Evolutionary conservation across 1,140 invertebrate species (phyloP).

Genomic region (Bombus sylvicola): DNA sequence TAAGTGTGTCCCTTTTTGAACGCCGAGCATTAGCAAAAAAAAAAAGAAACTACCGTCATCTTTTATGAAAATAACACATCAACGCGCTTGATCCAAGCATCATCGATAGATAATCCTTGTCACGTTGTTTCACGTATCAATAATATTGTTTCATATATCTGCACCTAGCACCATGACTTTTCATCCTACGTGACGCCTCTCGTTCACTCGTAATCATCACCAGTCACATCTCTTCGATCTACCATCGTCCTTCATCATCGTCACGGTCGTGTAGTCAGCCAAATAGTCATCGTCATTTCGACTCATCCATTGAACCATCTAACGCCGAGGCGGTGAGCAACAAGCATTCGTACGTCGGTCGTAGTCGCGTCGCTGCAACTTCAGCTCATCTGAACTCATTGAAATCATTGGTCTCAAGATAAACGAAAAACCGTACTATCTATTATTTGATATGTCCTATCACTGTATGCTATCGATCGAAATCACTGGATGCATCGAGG

Average conservation of each 20-base stretch:
- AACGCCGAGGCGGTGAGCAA: slow-evolving; percentile 1
- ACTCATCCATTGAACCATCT: slow-evolving; percentile 21
- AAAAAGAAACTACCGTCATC: neutral
- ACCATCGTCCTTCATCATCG: slow-evolving; percentile 29
- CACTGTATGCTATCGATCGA: neutral
- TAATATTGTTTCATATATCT: slow-evolving; percentile 26
- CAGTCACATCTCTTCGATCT: slow-evolving; percentile 21
- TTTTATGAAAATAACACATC: neutral
- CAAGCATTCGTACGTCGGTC: slow-evolving; percentile 14
- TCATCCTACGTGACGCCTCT: slow-evolving; percentile 13
- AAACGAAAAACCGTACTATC: neutral
- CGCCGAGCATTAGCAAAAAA: neutral
- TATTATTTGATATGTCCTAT: too few species aligned
- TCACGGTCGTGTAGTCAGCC: slow-evolving; percentile 21
- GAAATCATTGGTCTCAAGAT: neutral
- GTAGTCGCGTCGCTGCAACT: slow-evolving; percentile 1
- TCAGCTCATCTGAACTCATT: neutral
- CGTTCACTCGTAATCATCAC: slow-evolving; percentile 24
- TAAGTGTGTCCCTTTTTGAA: neutral
- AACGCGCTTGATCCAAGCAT: neutral
- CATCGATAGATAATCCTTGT: slow-evolving; percentile 4
- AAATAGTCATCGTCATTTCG: slow-evolving; percentile 26
- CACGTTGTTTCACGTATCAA: neutral
- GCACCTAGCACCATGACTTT: slow-evolving; percentile 18
- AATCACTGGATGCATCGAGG: neutral